These are phyloP conservation scores for Agrochola lota DNA, from an alignment of 2,888 invertebrate genomes.

Conservation along the genomic window DNA sequence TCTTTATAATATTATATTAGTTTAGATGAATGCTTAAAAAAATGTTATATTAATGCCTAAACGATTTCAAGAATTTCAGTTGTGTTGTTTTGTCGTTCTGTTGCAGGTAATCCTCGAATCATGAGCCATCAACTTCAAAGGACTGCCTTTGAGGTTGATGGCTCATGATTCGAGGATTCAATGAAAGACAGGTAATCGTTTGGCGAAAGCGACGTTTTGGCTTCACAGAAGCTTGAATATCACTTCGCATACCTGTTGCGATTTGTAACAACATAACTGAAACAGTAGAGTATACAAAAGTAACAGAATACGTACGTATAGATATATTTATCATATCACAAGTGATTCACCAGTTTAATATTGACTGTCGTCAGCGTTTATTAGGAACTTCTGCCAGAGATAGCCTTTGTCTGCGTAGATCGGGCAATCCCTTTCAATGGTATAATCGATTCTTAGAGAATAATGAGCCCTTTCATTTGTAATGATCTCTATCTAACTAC, in stretches of 20 bases:
- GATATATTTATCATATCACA: slow-evolving; percentile 10
- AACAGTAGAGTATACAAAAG: background rate
- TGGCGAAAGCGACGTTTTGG: background rate
- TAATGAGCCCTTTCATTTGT: slow-evolving; percentile 68
- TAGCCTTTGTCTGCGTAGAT: slow-evolving; percentile 65
- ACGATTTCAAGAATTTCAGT: background rate
- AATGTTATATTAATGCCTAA: background rate
- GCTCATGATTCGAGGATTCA: background rate
- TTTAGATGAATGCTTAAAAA: background rate
- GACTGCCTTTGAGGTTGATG: no score
- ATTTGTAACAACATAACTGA: slow-evolving; percentile 1
- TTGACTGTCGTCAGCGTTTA: slow-evolving; percentile 50
- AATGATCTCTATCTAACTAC: slow-evolving; percentile 49
- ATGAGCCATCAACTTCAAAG: background rate
- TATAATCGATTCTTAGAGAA: slow-evolving; percentile 67
- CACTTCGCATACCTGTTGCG: slow-evolving; percentile 29
- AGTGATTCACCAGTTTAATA: slow-evolving; percentile 31
- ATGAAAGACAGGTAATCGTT: slow-evolving; percentile 2
- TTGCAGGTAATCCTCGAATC: background rate
- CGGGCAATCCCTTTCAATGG: slow-evolving; percentile 59
- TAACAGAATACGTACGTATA: background rate
- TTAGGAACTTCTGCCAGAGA: slow-evolving; percentile 61
- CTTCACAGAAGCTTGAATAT: slow-evolving; percentile 15
- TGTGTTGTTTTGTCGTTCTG: background rate
- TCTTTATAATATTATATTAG: no score